Evolutionary conservation across 2,797 vertebrate genomes (phyloP).

Genomic region (Tragelaphus oryx): DNA sequence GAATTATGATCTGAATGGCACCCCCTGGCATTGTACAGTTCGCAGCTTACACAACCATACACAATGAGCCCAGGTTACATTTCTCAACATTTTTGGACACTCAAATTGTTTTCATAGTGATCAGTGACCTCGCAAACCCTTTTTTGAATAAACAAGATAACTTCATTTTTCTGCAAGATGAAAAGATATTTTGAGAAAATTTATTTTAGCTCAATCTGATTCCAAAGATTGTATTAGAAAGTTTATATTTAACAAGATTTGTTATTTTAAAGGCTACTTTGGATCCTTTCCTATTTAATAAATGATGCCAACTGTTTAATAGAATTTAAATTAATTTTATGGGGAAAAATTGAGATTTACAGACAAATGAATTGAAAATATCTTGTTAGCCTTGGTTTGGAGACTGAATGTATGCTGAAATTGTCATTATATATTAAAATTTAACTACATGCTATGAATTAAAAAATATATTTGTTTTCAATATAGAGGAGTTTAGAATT

Average conservation of each 20-base stretch:
- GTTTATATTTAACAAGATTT: neutral
- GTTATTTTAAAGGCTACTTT: slow-evolving; percentile 22
- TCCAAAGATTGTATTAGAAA: neutral
- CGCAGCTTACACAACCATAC: neutral
- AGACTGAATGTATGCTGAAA: neutral
- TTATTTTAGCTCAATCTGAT: slow-evolving; percentile 11
- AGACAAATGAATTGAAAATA: slow-evolving; percentile 36
- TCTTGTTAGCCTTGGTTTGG: slow-evolving; percentile 26
- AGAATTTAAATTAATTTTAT: slow-evolving; percentile 49
- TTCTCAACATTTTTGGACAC: neutral
- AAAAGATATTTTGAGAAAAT: neutral
- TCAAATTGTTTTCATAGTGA: neutral
- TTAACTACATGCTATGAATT: neutral
- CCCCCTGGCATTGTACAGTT: neutral
- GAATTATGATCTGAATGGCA: neutral
- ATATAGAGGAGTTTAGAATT: neutral
- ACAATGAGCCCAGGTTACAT: neutral
- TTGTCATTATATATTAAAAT: slow-evolving; percentile 15
- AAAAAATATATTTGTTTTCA: slow-evolving; percentile 15
- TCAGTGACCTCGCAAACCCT: neutral
- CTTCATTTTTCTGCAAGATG: neutral
- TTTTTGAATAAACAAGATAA: neutral
- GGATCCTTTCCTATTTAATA: slow-evolving; percentile 34
- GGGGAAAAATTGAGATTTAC: neutral
- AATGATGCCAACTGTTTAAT: neutral